Conservation (phyloP, 1,140 invertebrate species). For the Megalopta genalis region DNA sequence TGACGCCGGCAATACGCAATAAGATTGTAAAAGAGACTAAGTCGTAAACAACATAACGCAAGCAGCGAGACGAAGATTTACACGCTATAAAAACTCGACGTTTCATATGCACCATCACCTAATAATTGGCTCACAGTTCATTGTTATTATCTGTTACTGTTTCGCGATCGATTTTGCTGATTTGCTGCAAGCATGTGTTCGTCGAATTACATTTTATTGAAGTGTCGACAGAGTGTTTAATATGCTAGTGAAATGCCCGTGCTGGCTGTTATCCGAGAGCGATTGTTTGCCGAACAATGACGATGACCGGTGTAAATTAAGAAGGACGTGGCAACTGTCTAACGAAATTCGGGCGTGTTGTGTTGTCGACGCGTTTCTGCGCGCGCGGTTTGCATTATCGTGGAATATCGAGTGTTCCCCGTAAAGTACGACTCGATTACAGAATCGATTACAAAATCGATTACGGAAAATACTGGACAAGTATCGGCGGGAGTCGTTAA, state of each 20-base stretch:
- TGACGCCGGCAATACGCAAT: too few species aligned
- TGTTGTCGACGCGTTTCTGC: background rate
- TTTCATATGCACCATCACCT: too few species aligned
- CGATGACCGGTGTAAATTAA: background rate
- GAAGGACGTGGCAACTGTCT: background rate
- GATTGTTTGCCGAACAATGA: background rate
- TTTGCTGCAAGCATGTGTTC: too few species aligned
- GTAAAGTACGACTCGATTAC: constrained; percentile 32
- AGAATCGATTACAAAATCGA: background rate
- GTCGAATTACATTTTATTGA: too few species aligned
- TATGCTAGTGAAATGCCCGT: background rate
- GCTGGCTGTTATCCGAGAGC: background rate
- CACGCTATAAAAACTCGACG: too few species aligned
- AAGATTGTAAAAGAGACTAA: too few species aligned
- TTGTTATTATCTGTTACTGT: too few species aligned
- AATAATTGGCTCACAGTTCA: too few species aligned
- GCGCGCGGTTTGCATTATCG: constrained; percentile 18
- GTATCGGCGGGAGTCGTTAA: constrained; percentile 16
- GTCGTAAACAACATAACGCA: too few species aligned
- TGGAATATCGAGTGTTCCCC: constrained; percentile 3
- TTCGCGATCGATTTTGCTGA: too few species aligned
- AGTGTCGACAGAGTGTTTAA: too few species aligned
- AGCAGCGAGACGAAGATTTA: too few species aligned
- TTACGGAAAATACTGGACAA: constrained; percentile 9
- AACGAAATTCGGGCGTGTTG: background rate